Base-by-base conservation (phyloP, 2,888 invertebrate species). In the Steromphala cineraria region DNA sequence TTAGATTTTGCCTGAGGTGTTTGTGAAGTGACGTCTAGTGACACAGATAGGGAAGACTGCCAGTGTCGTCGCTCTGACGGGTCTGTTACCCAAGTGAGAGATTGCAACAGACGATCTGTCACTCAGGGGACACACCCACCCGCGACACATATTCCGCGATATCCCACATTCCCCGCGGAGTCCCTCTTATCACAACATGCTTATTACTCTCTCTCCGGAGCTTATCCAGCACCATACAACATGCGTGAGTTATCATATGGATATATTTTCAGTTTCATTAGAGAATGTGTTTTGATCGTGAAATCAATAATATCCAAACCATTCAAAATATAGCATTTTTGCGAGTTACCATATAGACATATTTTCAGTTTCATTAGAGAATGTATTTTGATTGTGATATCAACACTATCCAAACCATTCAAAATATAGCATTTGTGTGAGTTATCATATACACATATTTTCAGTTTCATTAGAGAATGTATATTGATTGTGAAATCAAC, bases 41-140 rank as follows among this genome's bases (percentile, higher is more conserved):
- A 36, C 71, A 71, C 19, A 31, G 40, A 71, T 13, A 31, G 40
- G 24, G 36, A 19, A n/a, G 71, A 71, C 24, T n/a, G 36, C 10
- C 71, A n/a, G 36, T n/a, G n/a, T 67, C n/a, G 67, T 67, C 19
- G 28, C 67, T 3, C n/a, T 67, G 71, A 71, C 19, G 31, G 40
- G 28, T 71, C 71, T 71, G 40, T 40, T 71, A 71, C 71, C 71
- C 71, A 10, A 36, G 56, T 24, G 71, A 71, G 19, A 31, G 40
- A 71, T 71, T 71, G 71, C 71, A 19, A 71, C 15, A 71, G 36
- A 21, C 56, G 5, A 24, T 40, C 71, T 71, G 71, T 71, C 71
- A 71, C 36, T 71, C 71, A 71, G 10, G n/a, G 19, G 40, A 19
- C 71, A 36, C 71, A 71, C 71, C 71, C 36, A 71, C 71, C 3